phyloP scores from a whole-genome alignment of 2,113 vertebrate species.

The Macquaria australasica region DNA sequence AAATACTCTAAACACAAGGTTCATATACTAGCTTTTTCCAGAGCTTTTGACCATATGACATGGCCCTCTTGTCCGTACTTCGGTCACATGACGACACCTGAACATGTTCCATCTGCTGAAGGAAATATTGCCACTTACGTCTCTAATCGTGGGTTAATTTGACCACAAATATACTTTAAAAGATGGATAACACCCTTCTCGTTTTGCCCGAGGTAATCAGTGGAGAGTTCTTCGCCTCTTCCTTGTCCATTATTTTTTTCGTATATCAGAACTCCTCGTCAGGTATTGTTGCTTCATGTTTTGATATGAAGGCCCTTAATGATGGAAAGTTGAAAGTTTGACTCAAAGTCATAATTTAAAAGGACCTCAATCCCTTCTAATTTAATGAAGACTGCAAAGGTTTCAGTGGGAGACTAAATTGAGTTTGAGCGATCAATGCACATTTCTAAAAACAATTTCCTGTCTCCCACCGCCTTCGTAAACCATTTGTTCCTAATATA shows the following conservation, averaged over 20 bases:
- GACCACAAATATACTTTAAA: too few species aligned
- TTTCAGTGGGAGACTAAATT: neutral
- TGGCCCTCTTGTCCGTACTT: neutral
- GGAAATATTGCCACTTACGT: too few species aligned
- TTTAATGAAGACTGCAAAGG: neutral
- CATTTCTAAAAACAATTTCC: neutral
- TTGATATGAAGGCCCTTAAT: too few species aligned
- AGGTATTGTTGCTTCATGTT: too few species aligned
- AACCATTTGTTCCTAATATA: neutral
- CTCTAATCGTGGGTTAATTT: too few species aligned
- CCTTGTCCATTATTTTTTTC: too few species aligned
- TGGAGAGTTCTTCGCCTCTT: too few species aligned
- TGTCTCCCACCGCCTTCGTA: neutral
- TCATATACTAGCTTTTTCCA: neutral
- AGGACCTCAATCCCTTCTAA: neutral
- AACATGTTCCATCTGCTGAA: neutral
- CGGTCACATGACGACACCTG: neutral
- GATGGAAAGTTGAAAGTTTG: too few species aligned
- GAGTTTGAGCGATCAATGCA: neutral
- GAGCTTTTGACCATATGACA: neutral
- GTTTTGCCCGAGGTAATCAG: too few species aligned
- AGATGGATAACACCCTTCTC: too few species aligned
- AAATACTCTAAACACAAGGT: too few species aligned
- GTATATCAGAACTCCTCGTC: too few species aligned
- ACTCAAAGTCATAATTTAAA: neutral